Evolutionary conservation across 92 coral and sea anemone species (phyloP), one percentile per base, ranked within the genome.

Genomic region (Meandrina meandrites): DNA sequence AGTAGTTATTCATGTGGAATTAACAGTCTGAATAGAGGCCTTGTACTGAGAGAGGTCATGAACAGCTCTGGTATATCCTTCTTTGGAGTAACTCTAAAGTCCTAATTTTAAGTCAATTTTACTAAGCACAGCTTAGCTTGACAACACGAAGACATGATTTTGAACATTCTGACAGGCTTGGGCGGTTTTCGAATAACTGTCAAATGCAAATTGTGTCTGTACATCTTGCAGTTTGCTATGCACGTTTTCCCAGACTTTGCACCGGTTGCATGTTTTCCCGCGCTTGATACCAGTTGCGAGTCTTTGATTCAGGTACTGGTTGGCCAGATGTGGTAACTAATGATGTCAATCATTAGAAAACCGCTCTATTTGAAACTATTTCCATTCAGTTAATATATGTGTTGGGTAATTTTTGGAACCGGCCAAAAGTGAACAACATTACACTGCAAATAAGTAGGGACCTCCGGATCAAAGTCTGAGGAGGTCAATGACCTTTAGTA

Each of bases 381-480:
- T n/a, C 10, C 71, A 27, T 9, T 66, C 18, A 5, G 27, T 27
- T 28, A 10, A 2, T 34, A 40, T 18, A 11, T 47, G 9, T 37
- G 31, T 3, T n/a, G 10, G 56, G 24, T 76, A 76, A 76, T 76
- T 22, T 36, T 80, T 80, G 84, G 84, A 37, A 80, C 84, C 84
- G 14, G 84, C 84, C 84, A 35, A 80, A 60, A 40, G 22, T 8
- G 16, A 11, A 36, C 42, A 11, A 36, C 5, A 36, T 14, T 58
- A 79, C 12, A 18, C 19, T 37, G 28, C 48, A n/a, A 5, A 18
- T 22, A 48, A 27, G 30, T 27, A 40, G 68, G 68, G 31, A n/a
- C 68, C 30, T 6, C 67, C 28, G 4, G 67, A 58, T 58, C n/a
- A 58, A 58, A 58, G 67, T 58, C 21, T 58, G 67, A 21, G 67